phyloP scores from a whole-genome alignment of 92 coral and sea anemone species.

The Siderastrea siderea region DNA sequence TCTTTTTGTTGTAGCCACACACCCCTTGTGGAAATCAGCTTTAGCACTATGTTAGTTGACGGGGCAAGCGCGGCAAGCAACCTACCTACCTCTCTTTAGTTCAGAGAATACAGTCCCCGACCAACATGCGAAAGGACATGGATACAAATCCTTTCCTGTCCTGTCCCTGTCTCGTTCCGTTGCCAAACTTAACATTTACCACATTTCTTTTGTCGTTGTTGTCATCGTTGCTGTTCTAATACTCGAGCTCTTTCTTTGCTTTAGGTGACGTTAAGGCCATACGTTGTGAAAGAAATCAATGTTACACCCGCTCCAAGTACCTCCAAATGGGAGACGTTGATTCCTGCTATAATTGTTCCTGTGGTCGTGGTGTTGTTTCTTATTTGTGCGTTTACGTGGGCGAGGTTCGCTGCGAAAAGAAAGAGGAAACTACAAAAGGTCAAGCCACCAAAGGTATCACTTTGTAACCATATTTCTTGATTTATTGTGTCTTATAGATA shows the following conservation, averaged over 20 bases:
- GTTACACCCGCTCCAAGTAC: background rate
- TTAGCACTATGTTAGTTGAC: no score
- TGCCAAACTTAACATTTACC: no score
- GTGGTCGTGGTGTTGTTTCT: slow-evolving; percentile 51
- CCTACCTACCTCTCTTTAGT: no score
- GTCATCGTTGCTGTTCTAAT: background rate
- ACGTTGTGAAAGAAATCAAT: slow-evolving; percentile 13
- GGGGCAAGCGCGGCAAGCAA: no score
- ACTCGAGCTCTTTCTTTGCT: background rate
- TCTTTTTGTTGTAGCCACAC: no score
- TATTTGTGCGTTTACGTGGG: slow-evolving; percentile 43
- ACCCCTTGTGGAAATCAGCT: no score
- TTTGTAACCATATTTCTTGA: background rate
- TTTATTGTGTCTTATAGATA: background rate
- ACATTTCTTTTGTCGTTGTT: background rate
- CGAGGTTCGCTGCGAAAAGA: slow-evolving; percentile 51
- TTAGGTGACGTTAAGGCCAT: slow-evolving; percentile 50
- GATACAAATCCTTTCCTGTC: no score
- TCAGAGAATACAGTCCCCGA: no score
- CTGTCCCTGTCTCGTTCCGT: no score
- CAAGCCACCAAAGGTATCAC: slow-evolving; percentile 10
- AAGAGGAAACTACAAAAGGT: slow-evolving; percentile 57
- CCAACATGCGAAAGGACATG: no score
- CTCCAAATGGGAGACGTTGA: slow-evolving; percentile 9
- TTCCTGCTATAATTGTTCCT: slow-evolving; percentile 69